Evolutionary conservation across 2,888 invertebrate species (phyloP).

Genomic region (Deilephila elpenor): DNA sequence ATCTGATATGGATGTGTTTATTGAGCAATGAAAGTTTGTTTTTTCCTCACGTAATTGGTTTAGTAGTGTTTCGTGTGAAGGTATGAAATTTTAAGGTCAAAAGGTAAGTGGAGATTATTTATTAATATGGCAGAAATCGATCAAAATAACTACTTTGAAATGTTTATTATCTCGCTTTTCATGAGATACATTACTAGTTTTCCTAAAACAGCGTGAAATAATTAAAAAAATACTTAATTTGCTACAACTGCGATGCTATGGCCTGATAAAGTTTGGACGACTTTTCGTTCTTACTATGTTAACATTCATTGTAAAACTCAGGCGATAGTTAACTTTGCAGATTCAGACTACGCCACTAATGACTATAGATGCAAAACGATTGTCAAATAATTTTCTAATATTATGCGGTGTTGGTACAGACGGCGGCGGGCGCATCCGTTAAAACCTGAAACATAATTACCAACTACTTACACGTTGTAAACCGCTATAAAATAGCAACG

Average conservation of each 20-base stretch:
- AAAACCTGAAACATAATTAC: conserved; percentile 46
- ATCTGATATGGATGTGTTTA: conserved; percentile 18
- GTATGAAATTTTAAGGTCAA: background rate
- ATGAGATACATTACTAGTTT: background rate
- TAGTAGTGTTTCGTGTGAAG: background rate
- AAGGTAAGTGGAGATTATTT: background rate
- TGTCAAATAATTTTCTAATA: conserved; percentile 6
- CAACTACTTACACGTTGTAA: conserved; percentile 40
- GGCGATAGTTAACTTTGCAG: too few species aligned
- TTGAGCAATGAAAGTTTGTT: conserved; percentile 11
- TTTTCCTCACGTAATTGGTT: background rate
- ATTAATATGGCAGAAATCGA: background rate
- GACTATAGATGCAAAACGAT: background rate
- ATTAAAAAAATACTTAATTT: too few species aligned
- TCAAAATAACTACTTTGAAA: too few species aligned
- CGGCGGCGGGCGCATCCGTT: conserved; percentile 36
- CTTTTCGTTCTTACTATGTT: too few species aligned
- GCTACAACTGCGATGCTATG: too few species aligned
- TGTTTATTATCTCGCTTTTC: background rate
- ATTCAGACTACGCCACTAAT: too few species aligned
- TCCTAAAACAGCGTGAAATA: too few species aligned
- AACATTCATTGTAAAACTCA: too few species aligned
- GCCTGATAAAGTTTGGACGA: too few species aligned
- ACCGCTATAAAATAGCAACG: conserved; percentile 30
- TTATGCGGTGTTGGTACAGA: background rate